These are phyloP conservation scores for Cyanoderma ruficeps DNA, from an alignment of 2,113 vertebrate species.

Conservation along the genomic window DNA sequence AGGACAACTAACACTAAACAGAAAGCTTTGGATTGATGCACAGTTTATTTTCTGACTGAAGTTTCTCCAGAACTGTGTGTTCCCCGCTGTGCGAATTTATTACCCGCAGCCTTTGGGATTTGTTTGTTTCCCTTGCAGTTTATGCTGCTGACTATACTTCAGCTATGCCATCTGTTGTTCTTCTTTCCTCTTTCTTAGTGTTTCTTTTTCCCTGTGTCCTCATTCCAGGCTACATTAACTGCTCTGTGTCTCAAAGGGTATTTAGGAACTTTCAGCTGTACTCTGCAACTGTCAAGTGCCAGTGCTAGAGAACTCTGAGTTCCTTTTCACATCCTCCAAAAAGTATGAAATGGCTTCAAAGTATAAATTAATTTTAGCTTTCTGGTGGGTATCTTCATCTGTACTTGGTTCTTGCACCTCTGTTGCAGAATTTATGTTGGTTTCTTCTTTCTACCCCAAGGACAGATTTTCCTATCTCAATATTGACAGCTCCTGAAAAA, in stretches of 20 bases:
- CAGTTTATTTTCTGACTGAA: constrained; percentile 60
- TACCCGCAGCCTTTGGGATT: constrained; percentile 46
- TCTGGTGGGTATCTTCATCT: background rate
- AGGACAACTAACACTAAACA: constrained; percentile 27
- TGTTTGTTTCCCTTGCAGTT: constrained; percentile 67
- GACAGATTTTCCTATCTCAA: background rate
- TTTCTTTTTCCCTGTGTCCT: background rate
- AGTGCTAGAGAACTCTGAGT: background rate
- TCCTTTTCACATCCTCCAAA: background rate
- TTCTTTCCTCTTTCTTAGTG: constrained; percentile 1
- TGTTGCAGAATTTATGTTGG: background rate
- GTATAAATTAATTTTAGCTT: background rate
- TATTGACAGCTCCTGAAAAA: background rate
- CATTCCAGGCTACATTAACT: constrained; percentile 37
- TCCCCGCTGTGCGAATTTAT: constrained; percentile 65
- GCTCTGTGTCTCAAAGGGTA: background rate
- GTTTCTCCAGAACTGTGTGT: constrained; percentile 47
- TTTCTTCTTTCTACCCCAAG: background rate
- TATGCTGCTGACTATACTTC: constrained; percentile 33
- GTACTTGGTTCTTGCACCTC: background rate
- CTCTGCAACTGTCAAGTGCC: background rate
- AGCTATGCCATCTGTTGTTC: constrained; percentile 60
- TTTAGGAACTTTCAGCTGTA: background rate
- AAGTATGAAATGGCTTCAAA: background rate
- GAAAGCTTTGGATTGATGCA: constrained; percentile 36